A percentile compares a stretch with the other conserved stretches of the same genome.
Conservation (phyloP, 1,140 invertebrate species). For the Triops cancriformis region DNA sequence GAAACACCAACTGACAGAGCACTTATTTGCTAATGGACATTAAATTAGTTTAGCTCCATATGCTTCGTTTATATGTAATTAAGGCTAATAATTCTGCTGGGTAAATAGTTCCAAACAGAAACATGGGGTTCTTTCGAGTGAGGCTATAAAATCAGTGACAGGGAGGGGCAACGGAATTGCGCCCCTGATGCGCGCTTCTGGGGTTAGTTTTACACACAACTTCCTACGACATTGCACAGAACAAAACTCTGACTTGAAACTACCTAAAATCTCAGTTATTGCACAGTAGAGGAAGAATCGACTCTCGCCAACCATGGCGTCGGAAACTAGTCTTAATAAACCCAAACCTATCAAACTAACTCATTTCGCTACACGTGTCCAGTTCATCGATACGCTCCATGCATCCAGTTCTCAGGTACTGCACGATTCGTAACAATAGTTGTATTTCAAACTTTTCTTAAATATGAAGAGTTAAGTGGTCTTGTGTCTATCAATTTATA, state of each 20-base stretch:
- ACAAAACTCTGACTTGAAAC: background rate
- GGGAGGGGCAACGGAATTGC: background rate
- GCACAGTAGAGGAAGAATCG: background rate
- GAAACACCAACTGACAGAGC: too few relatives aligned
- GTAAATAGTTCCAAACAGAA: too few relatives aligned
- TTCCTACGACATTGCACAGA: background rate
- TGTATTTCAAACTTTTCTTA: background rate
- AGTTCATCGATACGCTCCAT: background rate
- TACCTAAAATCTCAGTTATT: background rate
- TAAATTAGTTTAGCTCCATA: too few relatives aligned
- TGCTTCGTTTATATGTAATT: too few relatives aligned
- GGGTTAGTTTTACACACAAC: background rate
- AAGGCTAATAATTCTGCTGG: too few relatives aligned
- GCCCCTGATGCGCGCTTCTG: constrained; percentile 4
- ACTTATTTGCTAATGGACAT: too few relatives aligned
- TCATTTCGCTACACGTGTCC: background rate
- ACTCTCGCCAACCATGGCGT: background rate
- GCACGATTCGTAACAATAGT: too few relatives aligned
- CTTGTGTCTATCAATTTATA: too few relatives aligned
- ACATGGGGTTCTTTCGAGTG: background rate
- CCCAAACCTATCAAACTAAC: background rate
- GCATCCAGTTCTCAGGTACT: constrained; percentile 15
- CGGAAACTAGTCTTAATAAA: background rate
- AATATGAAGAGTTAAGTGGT: too few relatives aligned
- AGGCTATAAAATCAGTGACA: background rate